These are phyloP conservation scores for Oconnorella tubifera DNA, from an alignment of 2,888 invertebrate species.

Conservation along the genomic window DNA sequence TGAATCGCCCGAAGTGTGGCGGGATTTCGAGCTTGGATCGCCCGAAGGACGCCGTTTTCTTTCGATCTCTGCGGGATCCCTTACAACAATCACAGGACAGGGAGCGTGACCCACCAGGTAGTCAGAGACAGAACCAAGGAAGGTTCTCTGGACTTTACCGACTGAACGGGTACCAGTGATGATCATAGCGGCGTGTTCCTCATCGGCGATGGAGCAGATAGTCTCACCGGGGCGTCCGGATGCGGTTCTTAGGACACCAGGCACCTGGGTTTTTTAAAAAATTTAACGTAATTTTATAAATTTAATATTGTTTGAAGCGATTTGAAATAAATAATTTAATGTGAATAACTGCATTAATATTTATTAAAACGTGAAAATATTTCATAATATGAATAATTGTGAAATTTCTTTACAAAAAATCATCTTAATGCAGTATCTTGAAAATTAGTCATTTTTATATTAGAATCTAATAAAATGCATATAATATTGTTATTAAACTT, in stretches of 20 bases:
- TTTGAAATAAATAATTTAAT: too few species aligned
- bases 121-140: conserved; percentile 34
- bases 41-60: conserved; percentile 11
- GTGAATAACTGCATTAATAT: too few species aligned
- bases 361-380: too few species aligned
- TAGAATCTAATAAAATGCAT: too few species aligned
- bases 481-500: too few species aligned
- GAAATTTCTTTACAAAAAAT: too few species aligned
- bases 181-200: conserved; percentile 33
- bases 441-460: too few species aligned
- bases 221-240: conserved; percentile 36
- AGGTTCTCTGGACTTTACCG: conserved; percentile 32
- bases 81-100: conserved; percentile 38
- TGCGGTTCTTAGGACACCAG: conserved; percentile 32
- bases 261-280: too few species aligned
- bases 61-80: conserved; percentile 7
- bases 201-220: conserved; percentile 33
- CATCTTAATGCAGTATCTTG: too few species aligned
- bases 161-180: conserved; percentile 34
- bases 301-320: too few species aligned
- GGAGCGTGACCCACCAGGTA: conserved; percentile 38
- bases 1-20: conserved; percentile 35
- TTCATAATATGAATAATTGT: too few species aligned
- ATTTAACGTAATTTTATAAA: too few species aligned
- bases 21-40: conserved; percentile 18